Evolutionary conservation across 2,888 invertebrate genomes (phyloP).

Genomic region (Drosophila histrio): DNA sequence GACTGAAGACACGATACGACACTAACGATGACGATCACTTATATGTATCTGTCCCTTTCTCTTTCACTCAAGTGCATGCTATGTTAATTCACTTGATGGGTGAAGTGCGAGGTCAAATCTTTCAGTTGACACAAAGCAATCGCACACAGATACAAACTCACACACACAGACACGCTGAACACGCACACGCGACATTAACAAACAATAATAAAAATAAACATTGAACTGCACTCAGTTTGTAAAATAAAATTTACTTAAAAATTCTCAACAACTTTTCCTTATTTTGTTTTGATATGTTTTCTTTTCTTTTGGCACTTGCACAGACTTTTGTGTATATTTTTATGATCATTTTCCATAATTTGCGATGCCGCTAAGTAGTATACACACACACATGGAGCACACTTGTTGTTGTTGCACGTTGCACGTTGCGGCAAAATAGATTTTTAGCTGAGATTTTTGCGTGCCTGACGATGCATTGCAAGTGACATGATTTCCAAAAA

Average conservation of each 20-base stretch:
- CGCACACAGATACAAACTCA: constrained; percentile 34
- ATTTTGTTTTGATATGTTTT: constrained; percentile 5
- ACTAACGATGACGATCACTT: constrained; percentile 32
- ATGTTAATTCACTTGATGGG: constrained; percentile 77
- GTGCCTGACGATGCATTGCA: constrained; percentile 53
- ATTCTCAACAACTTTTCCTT: constrained; percentile 24
- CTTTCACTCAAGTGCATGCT: not conserved
- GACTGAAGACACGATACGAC: constrained; percentile 2
- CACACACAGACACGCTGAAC: constrained; percentile 3
- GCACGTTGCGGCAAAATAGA: constrained; percentile 24
- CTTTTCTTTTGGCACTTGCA: constrained; percentile 49
- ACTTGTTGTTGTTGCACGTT: constrained; percentile 40
- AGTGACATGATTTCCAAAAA: constrained; percentile 78
- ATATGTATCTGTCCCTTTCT: not conserved
- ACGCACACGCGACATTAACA: constrained; percentile 18
- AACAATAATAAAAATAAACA: constrained; percentile 43
- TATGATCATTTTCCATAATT: constrained; percentile 51
- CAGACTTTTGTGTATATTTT: constrained; percentile 28
- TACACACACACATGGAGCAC: constrained; percentile 11
- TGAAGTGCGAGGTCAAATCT: constrained; percentile 81
- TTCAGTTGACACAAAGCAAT: constrained; percentile 70
- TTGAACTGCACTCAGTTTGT: constrained; percentile 34
- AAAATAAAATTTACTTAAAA: constrained; percentile 34
- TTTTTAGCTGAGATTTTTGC: constrained; percentile 57
- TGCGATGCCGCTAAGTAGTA: constrained; percentile 21